Conservation (phyloP, 2,797 vertebrate genomes). For the Enteromius argenteus region DNA sequence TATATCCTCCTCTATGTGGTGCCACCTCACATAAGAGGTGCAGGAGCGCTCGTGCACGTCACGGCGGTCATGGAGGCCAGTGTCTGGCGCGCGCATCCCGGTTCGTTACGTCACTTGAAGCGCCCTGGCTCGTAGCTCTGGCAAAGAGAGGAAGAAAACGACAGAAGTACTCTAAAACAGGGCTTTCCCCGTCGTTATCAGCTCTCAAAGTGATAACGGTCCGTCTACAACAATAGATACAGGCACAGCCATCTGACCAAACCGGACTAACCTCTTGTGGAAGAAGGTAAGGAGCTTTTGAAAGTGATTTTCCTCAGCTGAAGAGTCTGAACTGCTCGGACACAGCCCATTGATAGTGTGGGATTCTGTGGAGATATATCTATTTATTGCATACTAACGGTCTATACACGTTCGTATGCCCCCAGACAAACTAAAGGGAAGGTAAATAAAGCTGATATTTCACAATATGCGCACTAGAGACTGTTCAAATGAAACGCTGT, state of each 20-base stretch:
- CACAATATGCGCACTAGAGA: conserved; percentile 8
- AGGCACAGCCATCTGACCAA: conserved; percentile 23
- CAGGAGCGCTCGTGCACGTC: conserved; percentile 48
- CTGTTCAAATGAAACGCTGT: conserved; percentile 49
- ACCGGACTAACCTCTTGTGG: conserved; percentile 53
- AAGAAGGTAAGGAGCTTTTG: conserved; percentile 62
- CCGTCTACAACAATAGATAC: conserved; percentile 29
- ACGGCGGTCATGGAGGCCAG: conserved; percentile 54
- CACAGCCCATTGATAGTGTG: conserved; percentile 49
- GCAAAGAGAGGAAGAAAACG: conserved; percentile 50
- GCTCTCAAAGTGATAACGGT: conserved; percentile 57
- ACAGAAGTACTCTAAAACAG: conserved; percentile 56
- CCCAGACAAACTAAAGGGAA: background rate
- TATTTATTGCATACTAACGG: background rate
- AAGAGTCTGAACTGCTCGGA: conserved; percentile 43
- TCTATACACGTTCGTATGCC: background rate
- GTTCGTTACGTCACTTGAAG: conserved; percentile 67
- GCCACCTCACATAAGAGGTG: background rate
- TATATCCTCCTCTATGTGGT: background rate
- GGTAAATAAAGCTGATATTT: background rate
- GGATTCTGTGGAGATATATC: conserved; percentile 22
- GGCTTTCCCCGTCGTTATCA: conserved; percentile 37
- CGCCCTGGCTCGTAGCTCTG: conserved; percentile 64
- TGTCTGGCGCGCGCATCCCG: conserved; percentile 63
- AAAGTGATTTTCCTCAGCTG: conserved; percentile 57